phyloP scores from a whole-genome alignment of 2,113 vertebrate species.

The Pseudopodoces humilis region DNA sequence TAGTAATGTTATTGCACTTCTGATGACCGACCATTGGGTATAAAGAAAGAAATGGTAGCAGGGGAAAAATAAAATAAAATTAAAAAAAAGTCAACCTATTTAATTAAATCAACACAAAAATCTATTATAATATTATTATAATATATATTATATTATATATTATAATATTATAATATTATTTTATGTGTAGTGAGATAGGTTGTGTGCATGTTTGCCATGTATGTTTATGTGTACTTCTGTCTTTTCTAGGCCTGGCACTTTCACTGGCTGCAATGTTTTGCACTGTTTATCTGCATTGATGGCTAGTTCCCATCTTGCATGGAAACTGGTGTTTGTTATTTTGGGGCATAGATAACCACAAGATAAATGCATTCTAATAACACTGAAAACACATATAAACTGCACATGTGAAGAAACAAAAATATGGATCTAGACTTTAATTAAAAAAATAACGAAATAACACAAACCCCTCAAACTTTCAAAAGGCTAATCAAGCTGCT shows the following conservation, averaged over 20 bases:
- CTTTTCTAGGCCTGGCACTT: not conserved
- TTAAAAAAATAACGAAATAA: not conserved
- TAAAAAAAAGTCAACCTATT: not conserved
- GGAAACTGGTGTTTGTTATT: not conserved
- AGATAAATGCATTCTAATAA: not conserved
- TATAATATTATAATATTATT: not conserved
- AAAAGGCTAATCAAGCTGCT: not conserved
- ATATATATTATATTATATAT: too few relatives aligned
- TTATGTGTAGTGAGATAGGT: not conserved
- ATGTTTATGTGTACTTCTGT: not conserved
- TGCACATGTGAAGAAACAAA: not conserved
- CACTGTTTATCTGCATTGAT: not conserved
- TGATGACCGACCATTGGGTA: not conserved
- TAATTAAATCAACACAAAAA: not conserved
- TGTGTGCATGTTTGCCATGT: not conserved
- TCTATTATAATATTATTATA: too few relatives aligned
- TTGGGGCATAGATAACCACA: not conserved
- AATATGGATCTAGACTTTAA: not conserved
- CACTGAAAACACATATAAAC: not conserved
- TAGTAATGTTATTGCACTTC: not conserved
- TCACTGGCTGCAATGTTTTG: not conserved
- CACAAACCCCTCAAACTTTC: rapidly evolving
- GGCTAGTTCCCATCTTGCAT: not conserved
- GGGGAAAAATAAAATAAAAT: not conserved
- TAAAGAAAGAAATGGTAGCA: not conserved